phyloP scores from a whole-genome alignment of 1,140 invertebrate genomes.

The Matsumurasca onukii region DNA sequence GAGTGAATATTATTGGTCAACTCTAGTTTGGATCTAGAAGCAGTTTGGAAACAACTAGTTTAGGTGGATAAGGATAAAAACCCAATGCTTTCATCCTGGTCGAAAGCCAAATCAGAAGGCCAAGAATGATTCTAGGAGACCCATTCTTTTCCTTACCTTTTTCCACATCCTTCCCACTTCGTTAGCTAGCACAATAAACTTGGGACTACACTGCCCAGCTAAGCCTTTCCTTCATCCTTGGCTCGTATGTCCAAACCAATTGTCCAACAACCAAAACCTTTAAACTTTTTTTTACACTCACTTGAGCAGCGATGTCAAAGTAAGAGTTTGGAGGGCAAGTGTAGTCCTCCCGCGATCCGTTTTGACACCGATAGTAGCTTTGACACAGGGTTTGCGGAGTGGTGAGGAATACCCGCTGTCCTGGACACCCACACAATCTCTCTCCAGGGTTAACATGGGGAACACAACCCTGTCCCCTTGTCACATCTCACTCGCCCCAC shows the following conservation, averaged over 20 bases:
- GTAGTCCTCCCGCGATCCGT: constrained; percentile 34
- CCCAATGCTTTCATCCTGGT: too few species aligned
- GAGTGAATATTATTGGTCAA: too few species aligned
- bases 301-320: constrained; percentile 43
- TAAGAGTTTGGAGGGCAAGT: constrained; percentile 39
- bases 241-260: too few species aligned
- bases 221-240: too few species aligned
- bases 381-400: constrained; percentile 39
- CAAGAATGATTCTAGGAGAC: background rate
- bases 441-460: background rate
- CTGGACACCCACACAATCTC: background rate
- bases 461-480: background rate
- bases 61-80: too few species aligned
- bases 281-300: constrained; percentile 12
- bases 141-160: too few species aligned
- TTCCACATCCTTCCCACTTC: too few species aligned
- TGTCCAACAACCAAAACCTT: too few species aligned
- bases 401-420: constrained; percentile 24
- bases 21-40: too few species aligned
- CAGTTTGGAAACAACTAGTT: too few species aligned
- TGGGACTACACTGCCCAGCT: background rate
- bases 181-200: background rate
- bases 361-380: constrained; percentile 41
- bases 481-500: constrained; percentile 1
- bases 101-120: too few species aligned